Conservation (phyloP, 2,797 vertebrate genomes). For the Chelidonichthys spinosus region DNA sequence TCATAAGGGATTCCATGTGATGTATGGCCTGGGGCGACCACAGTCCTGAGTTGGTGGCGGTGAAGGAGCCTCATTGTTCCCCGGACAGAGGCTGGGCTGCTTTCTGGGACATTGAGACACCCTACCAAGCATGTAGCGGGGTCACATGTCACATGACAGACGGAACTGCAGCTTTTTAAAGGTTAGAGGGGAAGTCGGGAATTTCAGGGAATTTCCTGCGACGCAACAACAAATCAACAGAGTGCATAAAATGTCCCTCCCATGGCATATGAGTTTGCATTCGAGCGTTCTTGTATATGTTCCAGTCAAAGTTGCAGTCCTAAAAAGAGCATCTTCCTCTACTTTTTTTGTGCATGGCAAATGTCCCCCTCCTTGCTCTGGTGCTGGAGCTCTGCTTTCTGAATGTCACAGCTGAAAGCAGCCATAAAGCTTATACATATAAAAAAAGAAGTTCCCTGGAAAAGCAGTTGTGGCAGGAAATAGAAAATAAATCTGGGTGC, state of each 20-base stretch:
- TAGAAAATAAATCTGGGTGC: constrained; percentile 85
- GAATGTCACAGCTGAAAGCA: constrained; percentile 70
- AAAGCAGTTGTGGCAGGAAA: constrained; percentile 78
- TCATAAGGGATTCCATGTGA: constrained; percentile 77
- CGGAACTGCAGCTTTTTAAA: constrained; percentile 54
- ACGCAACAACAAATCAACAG: constrained; percentile 40
- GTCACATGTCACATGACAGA: constrained; percentile 74
- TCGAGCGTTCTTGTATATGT: constrained; percentile 34
- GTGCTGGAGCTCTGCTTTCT: constrained; percentile 48
- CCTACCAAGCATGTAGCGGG: constrained; percentile 54
- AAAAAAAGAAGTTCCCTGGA: constrained; percentile 72
- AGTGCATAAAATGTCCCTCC: constrained; percentile 39
- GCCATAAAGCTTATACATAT: constrained; percentile 67
- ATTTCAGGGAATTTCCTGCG: constrained; percentile 12
- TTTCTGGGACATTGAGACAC: constrained; percentile 76
- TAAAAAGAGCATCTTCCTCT: constrained; percentile 46
- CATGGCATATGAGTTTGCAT: constrained; percentile 37
- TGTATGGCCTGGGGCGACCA: constrained; percentile 69
- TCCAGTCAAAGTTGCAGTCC: constrained; percentile 34
- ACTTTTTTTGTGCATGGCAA: constrained; percentile 41
- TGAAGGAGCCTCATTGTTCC: constrained; percentile 81
- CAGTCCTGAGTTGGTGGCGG: constrained; percentile 58
- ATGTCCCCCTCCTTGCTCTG: constrained; percentile 45
- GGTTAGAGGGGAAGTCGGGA: constrained; percentile 47
- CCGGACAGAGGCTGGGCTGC: constrained; percentile 57